A percentile compares a stretch with the other conserved stretches of the same genome.
phyloP scores from a whole-genome alignment of 2,797 vertebrate genomes.

The Tympanoctomys barrerae region DNA sequence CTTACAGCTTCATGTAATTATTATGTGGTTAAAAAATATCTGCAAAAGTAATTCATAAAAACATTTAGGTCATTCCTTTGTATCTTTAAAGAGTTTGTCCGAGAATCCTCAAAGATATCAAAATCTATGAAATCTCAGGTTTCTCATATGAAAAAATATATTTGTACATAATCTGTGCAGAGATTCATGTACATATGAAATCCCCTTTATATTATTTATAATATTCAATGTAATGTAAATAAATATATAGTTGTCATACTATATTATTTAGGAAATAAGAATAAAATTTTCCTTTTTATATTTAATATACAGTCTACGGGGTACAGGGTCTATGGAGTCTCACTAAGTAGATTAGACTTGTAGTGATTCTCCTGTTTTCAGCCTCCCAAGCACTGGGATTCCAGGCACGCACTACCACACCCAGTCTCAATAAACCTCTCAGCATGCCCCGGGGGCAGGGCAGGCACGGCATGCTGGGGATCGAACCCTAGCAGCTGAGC shows the following conservation, averaged over 20 bases:
- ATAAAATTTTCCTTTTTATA: background rate
- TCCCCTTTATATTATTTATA: background rate
- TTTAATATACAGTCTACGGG: too few species aligned
- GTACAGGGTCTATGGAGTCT: too few species aligned
- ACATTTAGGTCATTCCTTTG: background rate
- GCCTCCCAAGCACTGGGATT: too few species aligned
- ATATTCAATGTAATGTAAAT: background rate
- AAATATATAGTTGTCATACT: background rate
- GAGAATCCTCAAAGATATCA: too few species aligned
- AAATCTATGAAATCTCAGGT: background rate
- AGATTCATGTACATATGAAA: background rate
- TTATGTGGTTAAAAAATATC: conserved; percentile 32
- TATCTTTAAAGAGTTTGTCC: background rate
- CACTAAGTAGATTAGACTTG: too few species aligned
- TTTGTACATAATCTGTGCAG: background rate
- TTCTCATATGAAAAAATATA: background rate
- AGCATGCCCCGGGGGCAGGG: too few species aligned
- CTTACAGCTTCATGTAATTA: background rate
- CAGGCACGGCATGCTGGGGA: too few species aligned
- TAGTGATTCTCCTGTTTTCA: too few species aligned
- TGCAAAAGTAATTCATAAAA: conserved; percentile 23
- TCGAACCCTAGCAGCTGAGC: too few species aligned
- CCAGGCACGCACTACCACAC: too few species aligned
- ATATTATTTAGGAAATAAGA: background rate
- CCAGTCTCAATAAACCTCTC: too few species aligned